Evolutionary conservation across 2,113 vertebrate species (phyloP).

Genomic region (Oreochromis tanganicae): DNA sequence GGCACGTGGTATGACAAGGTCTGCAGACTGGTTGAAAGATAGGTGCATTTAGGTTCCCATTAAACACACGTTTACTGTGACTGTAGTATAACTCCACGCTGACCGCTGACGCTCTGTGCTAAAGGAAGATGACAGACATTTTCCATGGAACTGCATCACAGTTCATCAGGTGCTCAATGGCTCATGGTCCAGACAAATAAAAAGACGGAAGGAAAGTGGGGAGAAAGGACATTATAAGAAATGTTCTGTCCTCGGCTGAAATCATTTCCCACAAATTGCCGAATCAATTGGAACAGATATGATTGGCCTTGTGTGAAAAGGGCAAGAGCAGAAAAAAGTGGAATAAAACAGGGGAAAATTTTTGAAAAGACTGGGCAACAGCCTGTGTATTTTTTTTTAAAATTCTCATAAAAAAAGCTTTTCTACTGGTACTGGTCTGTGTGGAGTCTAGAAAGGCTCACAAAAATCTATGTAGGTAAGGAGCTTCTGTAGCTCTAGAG

Average conservation of each 20-base stretch:
- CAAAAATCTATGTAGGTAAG: neutral
- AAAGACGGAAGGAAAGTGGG: constrained; percentile 19
- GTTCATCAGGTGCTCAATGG: constrained; percentile 47
- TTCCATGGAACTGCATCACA: constrained; percentile 14
- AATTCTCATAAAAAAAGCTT: neutral
- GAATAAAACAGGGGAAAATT: neutral
- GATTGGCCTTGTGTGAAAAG: neutral
- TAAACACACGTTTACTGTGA: constrained; percentile 29
- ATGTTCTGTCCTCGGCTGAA: constrained; percentile 35
- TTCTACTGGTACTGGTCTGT: neutral
- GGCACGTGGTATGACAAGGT: neutral
- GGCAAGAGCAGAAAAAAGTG: neutral
- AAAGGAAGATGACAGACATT: constrained; percentile 29
- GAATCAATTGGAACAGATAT: constrained; percentile 34
- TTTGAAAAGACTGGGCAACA: neutral
- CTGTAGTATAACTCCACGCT: neutral
- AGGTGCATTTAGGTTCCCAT: constrained; percentile 11
- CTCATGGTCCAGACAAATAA: constrained; percentile 34
- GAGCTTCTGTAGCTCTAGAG: neutral
- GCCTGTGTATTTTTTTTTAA: fast-evolving
- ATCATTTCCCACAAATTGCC: constrained; percentile 37
- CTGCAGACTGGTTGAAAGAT: constrained; percentile 22
- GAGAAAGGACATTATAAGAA: constrained; percentile 38
- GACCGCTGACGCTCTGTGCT: constrained; percentile 6
- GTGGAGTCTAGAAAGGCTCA: neutral